Evolutionary conservation across 2,113 vertebrate species (phyloP), one percentile per base, ranked within the genome.

Genomic region (Chascanopsetta lugubris): DNA sequence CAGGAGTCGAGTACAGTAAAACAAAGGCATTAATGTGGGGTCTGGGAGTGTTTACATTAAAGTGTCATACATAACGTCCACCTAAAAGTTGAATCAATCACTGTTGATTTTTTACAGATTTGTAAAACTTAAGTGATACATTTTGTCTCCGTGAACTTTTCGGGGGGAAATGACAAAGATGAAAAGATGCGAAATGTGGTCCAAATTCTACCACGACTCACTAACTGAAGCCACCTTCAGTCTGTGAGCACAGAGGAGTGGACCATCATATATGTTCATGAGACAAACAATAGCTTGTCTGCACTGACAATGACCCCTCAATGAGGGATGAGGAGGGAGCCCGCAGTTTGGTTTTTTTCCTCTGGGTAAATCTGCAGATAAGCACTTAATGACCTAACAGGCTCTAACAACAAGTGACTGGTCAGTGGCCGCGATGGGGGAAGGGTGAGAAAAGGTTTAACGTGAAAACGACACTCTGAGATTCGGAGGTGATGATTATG

Each of bases 311-410:
- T 18, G 0, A 43, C 17, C n/a, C n/a, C n/a, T n/a, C n/a, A n/a
- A n/a, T 6, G 9, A 34, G 27, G 20, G 12, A 20, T 62, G 22
- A 8, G 20, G 0, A 9, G 22, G 18, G 12, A 11, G n/a, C 32
- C 15, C 9, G 26, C 2, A 46, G 45, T 27, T 27, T 27, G 45
- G 22, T n/a, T 18, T 21, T 20, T 29, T 32, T 47, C 12, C 5
- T 47, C 45, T 42, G 10, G 13, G 17, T 26, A 76, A 78, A 83
- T 83, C 75, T 68, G 70, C 46, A 64, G 58, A 17, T 79, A 77
- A 86, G 49, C 59, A 45, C 69, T 64, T 81, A 88, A 84, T 63
- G 51, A 72, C 51, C 54, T 77, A 70, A 86, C 46, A 58, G 68
- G 75, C 45, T 69, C 59, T 12, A 61, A 38, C 12, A 54, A 69